phyloP scores from a whole-genome alignment of 2,888 invertebrate genomes.

The Athripsodes cinereus region DNA sequence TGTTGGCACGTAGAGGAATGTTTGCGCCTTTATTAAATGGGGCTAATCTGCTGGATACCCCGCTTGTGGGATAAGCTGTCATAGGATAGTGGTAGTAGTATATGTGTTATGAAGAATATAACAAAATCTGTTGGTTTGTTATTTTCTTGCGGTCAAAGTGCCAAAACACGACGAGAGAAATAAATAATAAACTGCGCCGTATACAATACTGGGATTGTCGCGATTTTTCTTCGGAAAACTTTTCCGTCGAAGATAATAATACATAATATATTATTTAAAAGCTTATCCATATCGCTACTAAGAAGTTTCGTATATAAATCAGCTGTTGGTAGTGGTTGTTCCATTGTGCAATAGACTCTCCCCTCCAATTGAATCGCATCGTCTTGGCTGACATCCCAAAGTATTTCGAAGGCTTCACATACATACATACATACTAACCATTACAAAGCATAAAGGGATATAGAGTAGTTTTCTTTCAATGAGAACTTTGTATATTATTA shows the following conservation, averaged over 20 bases:
- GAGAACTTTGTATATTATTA: neutral
- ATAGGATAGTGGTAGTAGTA: no score
- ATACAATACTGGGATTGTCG: neutral
- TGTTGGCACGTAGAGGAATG: no score
- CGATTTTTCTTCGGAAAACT: conserved; percentile 1
- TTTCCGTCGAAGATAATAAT: neutral
- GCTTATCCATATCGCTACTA: neutral
- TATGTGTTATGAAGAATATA: no score
- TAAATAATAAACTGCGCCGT: neutral
- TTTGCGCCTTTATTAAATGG: no score
- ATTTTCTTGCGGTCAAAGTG: neutral
- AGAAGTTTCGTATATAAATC: conserved; percentile 2
- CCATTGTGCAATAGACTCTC: neutral
- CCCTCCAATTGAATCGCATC: conserved; percentile 4
- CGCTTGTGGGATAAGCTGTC: no score
- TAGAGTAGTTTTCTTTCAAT: neutral
- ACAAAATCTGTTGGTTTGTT: no score
- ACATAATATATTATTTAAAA: neutral
- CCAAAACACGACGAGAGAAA: no score
- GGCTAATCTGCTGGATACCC: no score
- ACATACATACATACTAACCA: no score
- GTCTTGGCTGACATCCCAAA: conserved; percentile 2
- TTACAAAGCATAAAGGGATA: neutral
- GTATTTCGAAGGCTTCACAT: neutral
- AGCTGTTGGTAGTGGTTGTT: neutral